These are phyloP conservation scores for Takifugu bimaculatus DNA, from an alignment of 2,113 vertebrate species.

Conservation along the genomic window DNA sequence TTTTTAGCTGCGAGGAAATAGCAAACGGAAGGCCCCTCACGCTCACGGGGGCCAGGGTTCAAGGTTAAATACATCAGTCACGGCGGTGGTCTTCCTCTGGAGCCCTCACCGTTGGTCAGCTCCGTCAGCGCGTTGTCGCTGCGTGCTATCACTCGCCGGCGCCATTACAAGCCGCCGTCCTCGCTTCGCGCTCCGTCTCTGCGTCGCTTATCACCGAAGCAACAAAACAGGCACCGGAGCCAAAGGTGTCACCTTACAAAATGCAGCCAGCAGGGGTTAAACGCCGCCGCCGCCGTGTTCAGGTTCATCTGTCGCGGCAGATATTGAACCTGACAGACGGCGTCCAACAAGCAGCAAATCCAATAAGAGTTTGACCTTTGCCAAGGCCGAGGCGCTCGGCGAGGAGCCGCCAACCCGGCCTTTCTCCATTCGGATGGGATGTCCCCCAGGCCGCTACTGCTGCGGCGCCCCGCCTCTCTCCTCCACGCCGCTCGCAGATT, in stretches of 20 bases:
- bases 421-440: slow-evolving; percentile 13
- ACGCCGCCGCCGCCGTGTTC: background rate
- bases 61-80: slow-evolving; percentile 34
- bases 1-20: slow-evolving; percentile 23
- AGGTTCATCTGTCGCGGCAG: slow-evolving; percentile 1
- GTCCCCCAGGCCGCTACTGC: slow-evolving; percentile 4
- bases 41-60: slow-evolving; percentile 11
- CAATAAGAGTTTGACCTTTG: slow-evolving; percentile 26
- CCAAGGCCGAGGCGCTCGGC: slow-evolving; percentile 18
- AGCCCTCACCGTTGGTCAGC: slow-evolving; percentile 19
- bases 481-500: slow-evolving; percentile 34
- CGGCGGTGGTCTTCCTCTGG: slow-evolving; percentile 21
- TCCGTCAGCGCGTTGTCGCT: slow-evolving; percentile 51
- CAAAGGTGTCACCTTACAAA: background rate
- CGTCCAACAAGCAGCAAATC: slow-evolving; percentile 36
- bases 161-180: slow-evolving; percentile 53
- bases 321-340: slow-evolving; percentile 41
- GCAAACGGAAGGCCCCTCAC: slow-evolving; percentile 5
- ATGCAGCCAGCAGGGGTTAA: slow-evolving; percentile 1
- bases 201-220: background rate
- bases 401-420: slow-evolving; percentile 37
- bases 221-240: background rate
- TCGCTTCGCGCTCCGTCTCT: slow-evolving; percentile 16
- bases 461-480: slow-evolving; percentile 1
- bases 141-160: slow-evolving; percentile 37